Conservation (phyloP, 2,113 vertebrate genomes). For the Pseudorectes ferrugineus region DNA sequence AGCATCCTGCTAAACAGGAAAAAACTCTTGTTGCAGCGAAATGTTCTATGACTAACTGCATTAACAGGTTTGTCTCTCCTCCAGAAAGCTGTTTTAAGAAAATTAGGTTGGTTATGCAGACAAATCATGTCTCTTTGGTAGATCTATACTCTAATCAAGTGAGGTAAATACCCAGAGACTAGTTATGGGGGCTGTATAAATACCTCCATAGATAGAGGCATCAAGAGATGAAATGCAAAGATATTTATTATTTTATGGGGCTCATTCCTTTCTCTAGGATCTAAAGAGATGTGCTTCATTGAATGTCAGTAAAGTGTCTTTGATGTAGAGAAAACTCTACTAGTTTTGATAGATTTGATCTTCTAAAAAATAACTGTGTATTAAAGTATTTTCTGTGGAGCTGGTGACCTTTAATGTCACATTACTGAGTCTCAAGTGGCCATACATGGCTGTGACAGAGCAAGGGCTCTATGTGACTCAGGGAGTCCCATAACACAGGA, state of each 20-base stretch:
- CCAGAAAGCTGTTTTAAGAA: background rate
- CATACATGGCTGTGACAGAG: conserved; percentile 17
- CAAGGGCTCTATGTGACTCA: background rate
- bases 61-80: background rate
- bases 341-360: background rate
- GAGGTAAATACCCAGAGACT: background rate
- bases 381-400: background rate
- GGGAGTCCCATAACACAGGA: background rate
- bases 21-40: background rate
- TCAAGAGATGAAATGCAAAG: conserved; percentile 25
- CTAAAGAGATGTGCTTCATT: background rate
- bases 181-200: conserved; percentile 4
- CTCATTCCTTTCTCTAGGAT: background rate
- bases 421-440: background rate
- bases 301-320: background rate
- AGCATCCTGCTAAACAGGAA: background rate
- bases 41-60: background rate
- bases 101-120: background rate
- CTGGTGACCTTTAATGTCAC: conserved; percentile 6
- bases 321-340: background rate
- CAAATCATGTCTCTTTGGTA: background rate
- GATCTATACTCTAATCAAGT: background rate
- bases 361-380: background rate
- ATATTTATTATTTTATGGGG: conserved; percentile 42
- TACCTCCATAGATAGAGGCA: conserved; percentile 32